Base-by-base conservation (phyloP, 2,888 invertebrate genomes). In the Abscondita cerata region DNA sequence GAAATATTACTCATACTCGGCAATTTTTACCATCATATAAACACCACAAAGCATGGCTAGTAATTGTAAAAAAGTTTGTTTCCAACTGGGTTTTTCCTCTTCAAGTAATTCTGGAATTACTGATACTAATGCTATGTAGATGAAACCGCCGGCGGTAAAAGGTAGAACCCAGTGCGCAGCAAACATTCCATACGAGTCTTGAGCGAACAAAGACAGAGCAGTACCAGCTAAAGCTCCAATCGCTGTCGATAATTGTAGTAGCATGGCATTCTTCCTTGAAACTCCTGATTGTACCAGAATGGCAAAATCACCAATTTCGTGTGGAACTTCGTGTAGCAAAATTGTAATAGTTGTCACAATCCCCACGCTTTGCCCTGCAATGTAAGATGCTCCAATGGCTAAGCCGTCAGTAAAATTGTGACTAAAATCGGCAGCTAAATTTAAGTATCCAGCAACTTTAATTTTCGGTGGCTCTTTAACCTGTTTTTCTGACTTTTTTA, bases 391-490 rank as follows among this genome's bases (percentile, higher is more conserved):
- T 51, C 99, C 99, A 77, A 99, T 98, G 16, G 99, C 99, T 63
- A 99, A 83, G 16, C 99, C 99, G 85, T 99, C 99, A 9, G 99
- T 99, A 76, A 99, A 98, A 82, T 99, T 99, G 80, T 99, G 99
- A 11, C 96, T 90, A 80, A 98, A 98, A 81, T 99, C 99, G 33
- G 99, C 99, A 52, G 95, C 98, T 68, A 99, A 83, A 82, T 99
- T 99, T 65, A 99, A 84, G 79, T 98, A 99, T 1, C 97, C 97
- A 33, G 95, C 88, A 11, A 95, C 91, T 81, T 92, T 89, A 52
- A 94, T 89, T 81, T 82, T 34, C 33, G 52, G 59, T 12, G 47
- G 46, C 25, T 73, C 75, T 62, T 70, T 77, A 15, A 70, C 68
- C 16, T 71, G 68, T 51, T 74, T 18, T 77, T 76, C 16, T 64